Evolutionary conservation across 1,140 invertebrate species (phyloP).

Genomic region (Hermatobates lingyangjiaoensis): DNA sequence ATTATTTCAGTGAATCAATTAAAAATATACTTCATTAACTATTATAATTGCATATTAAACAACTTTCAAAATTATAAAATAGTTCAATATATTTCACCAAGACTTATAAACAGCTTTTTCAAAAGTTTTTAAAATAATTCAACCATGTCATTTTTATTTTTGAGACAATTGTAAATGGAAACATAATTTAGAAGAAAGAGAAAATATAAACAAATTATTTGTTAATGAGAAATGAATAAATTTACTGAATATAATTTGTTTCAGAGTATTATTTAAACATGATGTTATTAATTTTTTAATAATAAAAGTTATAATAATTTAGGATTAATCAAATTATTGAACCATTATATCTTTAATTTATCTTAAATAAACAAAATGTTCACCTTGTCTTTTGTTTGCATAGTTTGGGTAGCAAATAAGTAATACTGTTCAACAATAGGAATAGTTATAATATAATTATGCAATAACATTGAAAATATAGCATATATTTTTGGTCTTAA

Average conservation of each 20-base stretch:
- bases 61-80: background rate
- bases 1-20: background rate
- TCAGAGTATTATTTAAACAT: no score
- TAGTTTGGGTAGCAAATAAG: background rate
- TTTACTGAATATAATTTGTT: no score
- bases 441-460: background rate
- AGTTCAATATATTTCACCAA: background rate
- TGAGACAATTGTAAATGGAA: no score
- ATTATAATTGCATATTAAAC: background rate
- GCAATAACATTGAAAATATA: background rate
- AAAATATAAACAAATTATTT: no score
- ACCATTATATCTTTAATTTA: background rate
- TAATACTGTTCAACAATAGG: background rate
- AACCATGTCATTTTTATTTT: background rate
- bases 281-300: no score
- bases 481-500: slow-evolving; percentile 3
- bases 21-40: background rate
- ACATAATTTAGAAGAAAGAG: no score
- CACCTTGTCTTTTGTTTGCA: slow-evolving; percentile 1
- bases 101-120: background rate
- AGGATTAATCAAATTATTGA: background rate
- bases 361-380: background rate
- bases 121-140: background rate
- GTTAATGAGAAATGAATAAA: no score
- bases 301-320: background rate